phyloP scores from a whole-genome alignment of 2,797 vertebrate species.

The Neosalanx taihuensis region DNA sequence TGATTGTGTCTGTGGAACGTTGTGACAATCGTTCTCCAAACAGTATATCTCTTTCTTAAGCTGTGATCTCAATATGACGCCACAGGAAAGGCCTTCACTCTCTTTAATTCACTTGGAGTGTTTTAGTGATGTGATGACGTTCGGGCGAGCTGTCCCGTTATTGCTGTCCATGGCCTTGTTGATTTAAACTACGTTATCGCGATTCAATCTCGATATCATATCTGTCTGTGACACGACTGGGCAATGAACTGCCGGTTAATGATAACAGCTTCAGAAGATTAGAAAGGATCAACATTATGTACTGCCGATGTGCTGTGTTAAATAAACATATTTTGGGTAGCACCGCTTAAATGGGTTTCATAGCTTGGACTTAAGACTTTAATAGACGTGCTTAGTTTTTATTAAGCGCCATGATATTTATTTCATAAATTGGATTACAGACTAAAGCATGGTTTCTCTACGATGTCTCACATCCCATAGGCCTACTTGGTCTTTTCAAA shows the following conservation, averaged over 20 bases:
- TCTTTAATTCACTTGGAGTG: conserved; percentile 10
- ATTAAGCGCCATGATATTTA: conserved; percentile 17
- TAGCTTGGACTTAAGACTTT: background rate
- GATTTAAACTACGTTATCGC: conserved; percentile 23
- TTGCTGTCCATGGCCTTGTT: conserved; percentile 23
- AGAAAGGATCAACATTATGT: background rate
- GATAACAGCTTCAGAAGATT: background rate
- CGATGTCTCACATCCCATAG: conserved; percentile 17
- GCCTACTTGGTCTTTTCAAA: conserved; percentile 18
- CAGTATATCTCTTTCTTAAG: conserved; percentile 26
- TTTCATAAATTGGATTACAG: conserved; percentile 6
- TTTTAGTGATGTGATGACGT: conserved; percentile 20
- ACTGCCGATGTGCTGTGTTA: background rate
- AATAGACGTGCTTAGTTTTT: background rate
- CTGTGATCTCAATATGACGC: conserved; percentile 35
- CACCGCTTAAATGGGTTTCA: background rate
- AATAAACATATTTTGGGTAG: background rate
- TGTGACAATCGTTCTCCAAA: conserved; percentile 52
- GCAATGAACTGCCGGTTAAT: conserved; percentile 1
- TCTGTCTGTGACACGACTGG: conserved; percentile 36
- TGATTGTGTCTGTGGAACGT: conserved; percentile 47
- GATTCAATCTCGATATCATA: background rate
- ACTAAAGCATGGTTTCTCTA: conserved; percentile 11
- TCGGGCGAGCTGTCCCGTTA: conserved; percentile 25
- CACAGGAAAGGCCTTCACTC: conserved; percentile 6